phyloP scores from a whole-genome alignment of 2,797 vertebrate genomes.

The Paedocypris micromegethes region DNA sequence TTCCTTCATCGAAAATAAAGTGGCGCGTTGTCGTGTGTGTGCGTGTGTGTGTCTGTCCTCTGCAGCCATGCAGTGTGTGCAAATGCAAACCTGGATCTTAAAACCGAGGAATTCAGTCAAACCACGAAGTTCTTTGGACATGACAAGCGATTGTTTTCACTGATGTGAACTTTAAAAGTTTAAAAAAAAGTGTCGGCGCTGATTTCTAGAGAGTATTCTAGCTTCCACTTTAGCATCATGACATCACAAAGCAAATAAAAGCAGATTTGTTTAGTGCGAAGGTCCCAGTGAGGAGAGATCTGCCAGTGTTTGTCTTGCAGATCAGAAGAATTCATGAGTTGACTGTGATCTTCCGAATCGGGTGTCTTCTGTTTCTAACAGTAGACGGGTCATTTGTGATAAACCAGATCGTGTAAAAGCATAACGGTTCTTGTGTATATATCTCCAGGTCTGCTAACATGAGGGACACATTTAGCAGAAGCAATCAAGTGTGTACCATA shows the following conservation, averaged over 20 bases:
- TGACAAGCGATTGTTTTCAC: too few species aligned
- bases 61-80: too few species aligned
- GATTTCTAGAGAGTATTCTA: neutral
- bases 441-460: neutral
- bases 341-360: slow-evolving; percentile 24
- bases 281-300: slow-evolving; percentile 2
- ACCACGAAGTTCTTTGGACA: too few species aligned
- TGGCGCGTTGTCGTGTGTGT: too few species aligned
- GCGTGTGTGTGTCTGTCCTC: too few species aligned
- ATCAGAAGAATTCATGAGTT: slow-evolving; percentile 21
- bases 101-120: too few species aligned
- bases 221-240: neutral
- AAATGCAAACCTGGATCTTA: too few species aligned
- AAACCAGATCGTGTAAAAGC: neutral
- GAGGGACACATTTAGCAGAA: neutral
- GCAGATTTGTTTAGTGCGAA: slow-evolving; percentile 8
- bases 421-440: neutral
- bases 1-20: too few species aligned
- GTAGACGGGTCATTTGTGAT: slow-evolving; percentile 2
- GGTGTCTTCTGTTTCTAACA: neutral
- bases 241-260: slow-evolving; percentile 21
- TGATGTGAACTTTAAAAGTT: neutral
- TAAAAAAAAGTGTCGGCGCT: slow-evolving; percentile 20
- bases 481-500: neutral
- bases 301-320: slow-evolving; percentile 25